Evolutionary conservation across 53 echinoderm and acorn worm genomes (phyloP).

Genomic region (Pentamera pediparva): DNA sequence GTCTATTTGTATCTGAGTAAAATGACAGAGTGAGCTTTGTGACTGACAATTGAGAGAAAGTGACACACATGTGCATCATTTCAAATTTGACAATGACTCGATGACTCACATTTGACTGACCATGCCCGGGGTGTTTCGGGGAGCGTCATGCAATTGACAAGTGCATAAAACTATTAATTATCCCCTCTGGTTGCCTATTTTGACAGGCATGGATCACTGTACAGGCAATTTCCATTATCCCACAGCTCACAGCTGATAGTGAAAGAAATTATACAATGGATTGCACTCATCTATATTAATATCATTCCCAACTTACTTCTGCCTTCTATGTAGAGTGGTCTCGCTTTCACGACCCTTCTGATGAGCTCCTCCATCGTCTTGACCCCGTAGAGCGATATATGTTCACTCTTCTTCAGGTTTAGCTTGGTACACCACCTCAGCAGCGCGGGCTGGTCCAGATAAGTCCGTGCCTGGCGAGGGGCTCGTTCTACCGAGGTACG

Average conservation of each 20-base stretch:
- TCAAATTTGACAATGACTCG: no score
- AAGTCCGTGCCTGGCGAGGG: conserved; percentile 8
- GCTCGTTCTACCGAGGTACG: conserved; percentile 1
- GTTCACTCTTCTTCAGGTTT: conserved; percentile 21
- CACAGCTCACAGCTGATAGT: not conserved
- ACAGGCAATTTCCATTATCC: not conserved
- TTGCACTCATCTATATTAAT: not conserved
- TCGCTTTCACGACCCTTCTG: conserved; percentile 62
- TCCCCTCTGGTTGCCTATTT: no score
- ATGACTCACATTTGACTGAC: no score
- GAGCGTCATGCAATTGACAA: no score
- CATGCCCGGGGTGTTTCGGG: no score
- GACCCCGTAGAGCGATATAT: conserved; percentile 54
- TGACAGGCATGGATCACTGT: not conserved
- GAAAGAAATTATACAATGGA: not conserved
- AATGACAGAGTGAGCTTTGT: no score
- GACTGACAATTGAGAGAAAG: no score
- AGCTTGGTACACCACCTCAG: conserved; percentile 8
- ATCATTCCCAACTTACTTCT: conserved; percentile 70
- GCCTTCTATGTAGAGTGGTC: conserved; percentile 57
- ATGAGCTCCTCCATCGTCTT: conserved; percentile 69
- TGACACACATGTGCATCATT: no score
- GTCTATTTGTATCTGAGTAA: no score
- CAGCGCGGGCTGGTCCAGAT: conserved; percentile 15
- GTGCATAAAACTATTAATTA: no score